A percentile compares a stretch with the other conserved stretches of the same genome.
phyloP scores from a whole-genome alignment of 2,113 vertebrate genomes.

The Stegastes partitus region DNA sequence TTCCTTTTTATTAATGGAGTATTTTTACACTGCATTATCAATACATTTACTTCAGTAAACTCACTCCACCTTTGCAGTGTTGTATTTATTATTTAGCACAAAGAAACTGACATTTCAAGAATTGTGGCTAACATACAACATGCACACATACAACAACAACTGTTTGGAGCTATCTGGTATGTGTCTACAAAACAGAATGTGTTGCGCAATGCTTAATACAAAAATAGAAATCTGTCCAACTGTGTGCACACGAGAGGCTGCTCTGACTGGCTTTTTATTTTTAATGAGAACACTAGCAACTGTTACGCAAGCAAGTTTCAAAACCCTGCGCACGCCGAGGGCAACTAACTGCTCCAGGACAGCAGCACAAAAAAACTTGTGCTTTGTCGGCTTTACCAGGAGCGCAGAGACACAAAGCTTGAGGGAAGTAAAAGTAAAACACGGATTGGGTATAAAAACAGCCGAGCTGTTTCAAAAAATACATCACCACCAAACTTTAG shows the following conservation, averaged over 20 bases:
- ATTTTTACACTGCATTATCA: no score
- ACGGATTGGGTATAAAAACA: no score
- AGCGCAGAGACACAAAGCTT: not conserved
- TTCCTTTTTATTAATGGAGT: no score
- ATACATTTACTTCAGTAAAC: no score
- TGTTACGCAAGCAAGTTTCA: constrained; percentile 8
- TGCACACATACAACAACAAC: no score
- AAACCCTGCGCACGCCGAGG: constrained; percentile 2
- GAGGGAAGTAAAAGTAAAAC: constrained; percentile 10
- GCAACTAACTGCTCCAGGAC: constrained; percentile 26
- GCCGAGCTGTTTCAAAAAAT: no score
- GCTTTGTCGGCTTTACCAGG: constrained; percentile 4
- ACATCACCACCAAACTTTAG: no score
- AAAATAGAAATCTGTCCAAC: not conserved
- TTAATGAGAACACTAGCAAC: constrained; percentile 31
- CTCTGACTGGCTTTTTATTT: constrained; percentile 21
- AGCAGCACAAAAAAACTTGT: not conserved
- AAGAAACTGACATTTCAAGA: no score
- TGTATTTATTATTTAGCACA: no score
- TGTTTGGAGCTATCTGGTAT: not conserved
- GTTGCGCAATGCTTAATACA: no score
- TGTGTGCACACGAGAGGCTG: not conserved
- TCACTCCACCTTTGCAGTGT: no score
- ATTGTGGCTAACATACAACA: no score
- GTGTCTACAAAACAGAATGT: not conserved